A percentile compares a stretch with the other conserved stretches of the same genome.
phyloP scores from a whole-genome alignment of 1,140 invertebrate species.

The Tetramorium alpestre region DNA sequence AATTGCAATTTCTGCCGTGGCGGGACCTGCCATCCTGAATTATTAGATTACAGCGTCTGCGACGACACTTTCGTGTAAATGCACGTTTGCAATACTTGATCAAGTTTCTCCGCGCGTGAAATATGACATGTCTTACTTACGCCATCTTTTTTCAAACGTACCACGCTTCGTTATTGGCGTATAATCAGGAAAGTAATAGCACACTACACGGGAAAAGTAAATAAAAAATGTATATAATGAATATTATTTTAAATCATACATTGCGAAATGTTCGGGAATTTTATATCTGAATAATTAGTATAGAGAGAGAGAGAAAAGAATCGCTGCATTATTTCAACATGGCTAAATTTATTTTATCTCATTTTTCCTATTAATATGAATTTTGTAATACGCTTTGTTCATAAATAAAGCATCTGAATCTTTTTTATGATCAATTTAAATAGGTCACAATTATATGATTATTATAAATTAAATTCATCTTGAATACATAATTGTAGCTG shows the following conservation, averaged over 20 bases:
- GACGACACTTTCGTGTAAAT: constrained; percentile 47
- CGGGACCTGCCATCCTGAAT: constrained; percentile 47
- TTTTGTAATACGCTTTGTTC: background rate
- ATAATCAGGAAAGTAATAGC: background rate
- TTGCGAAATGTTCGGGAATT: background rate
- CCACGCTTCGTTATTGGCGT: background rate
- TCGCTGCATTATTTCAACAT: background rate
- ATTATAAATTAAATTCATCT: constrained; percentile 9
- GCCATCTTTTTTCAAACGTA: background rate
- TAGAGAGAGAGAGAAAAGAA: too few species aligned
- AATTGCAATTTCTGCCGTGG: constrained; percentile 73
- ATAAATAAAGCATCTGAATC: background rate
- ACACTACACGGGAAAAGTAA: background rate
- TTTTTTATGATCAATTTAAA: constrained; percentile 6
- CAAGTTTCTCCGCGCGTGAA: background rate
- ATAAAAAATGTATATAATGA: background rate
- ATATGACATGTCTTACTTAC: background rate
- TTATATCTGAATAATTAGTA: background rate
- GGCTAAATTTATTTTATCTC: background rate
- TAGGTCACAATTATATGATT: background rate
- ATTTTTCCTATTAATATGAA: background rate
- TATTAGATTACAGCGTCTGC: constrained; percentile 69
- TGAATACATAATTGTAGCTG: background rate
- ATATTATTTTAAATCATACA: background rate
- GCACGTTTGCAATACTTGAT: constrained; percentile 52